phyloP scores from a whole-genome alignment of 1,140 invertebrate species.

The Subanguina moxae region DNA sequence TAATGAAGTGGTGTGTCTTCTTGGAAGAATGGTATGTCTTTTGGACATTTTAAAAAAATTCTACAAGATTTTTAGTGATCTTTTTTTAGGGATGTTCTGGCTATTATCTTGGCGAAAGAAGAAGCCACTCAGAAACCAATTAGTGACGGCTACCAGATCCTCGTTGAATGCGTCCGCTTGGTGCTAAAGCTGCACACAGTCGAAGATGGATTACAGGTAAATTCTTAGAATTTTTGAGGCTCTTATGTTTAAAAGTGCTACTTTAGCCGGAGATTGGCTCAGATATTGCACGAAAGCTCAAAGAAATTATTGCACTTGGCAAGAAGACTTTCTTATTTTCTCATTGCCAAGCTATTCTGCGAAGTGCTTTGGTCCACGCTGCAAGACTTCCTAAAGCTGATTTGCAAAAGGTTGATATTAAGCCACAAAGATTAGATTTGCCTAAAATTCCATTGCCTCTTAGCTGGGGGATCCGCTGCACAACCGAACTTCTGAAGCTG shows the following conservation, averaged over 20 bases:
- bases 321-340: slow-evolving; percentile 14
- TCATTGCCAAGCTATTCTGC: slow-evolving; percentile 17
- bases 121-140: background rate
- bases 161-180: slow-evolving; percentile 13
- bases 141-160: slow-evolving; percentile 6
- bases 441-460: background rate
- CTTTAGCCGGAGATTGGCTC: no score
- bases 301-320: background rate
- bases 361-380: slow-evolving; percentile 9
- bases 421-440: background rate
- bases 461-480: slow-evolving; percentile 26
- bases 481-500: slow-evolving; percentile 15
- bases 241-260: no score
- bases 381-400: slow-evolving; percentile 25
- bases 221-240: no score
- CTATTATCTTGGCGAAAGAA: background rate
- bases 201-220: background rate
- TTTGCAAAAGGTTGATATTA: slow-evolving; percentile 22
- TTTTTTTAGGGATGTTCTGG: background rate
- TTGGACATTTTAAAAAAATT: slow-evolving; percentile 1
- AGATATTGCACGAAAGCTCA: background rate
- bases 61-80: background rate
- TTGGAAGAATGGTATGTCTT: slow-evolving; percentile 20
- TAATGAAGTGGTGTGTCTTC: slow-evolving; percentile 1
- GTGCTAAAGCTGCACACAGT: slow-evolving; percentile 1